Evolutionary conservation across 2,888 invertebrate species (phyloP), one percentile per base, ranked within the genome.

Genomic region (Plebejus argus): DNA sequence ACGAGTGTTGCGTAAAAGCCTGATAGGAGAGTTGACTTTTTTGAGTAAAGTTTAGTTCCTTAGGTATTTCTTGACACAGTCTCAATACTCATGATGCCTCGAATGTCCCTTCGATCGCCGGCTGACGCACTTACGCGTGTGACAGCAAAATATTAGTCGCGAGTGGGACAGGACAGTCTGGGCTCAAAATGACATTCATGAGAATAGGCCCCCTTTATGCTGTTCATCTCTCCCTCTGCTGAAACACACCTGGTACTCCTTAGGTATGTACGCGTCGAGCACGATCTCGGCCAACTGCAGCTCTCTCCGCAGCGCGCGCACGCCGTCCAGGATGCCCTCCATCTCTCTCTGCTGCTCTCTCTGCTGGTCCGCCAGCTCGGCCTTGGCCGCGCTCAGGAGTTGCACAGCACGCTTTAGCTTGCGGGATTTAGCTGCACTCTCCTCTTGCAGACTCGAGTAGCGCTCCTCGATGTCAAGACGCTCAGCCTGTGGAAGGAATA

Each of bases 341-440:
- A 99, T 98, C 93, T 99, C 99, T 70, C 99, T 93, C 93, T 99
- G 99, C 87, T 99, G 99, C 85, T 99, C 99, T 80, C 98, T 96
- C 86, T 98, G 98, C 83, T 98, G 96, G 90, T 98, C 98, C 0
- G 97, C 96, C 79, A 98, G 91, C 87, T 98, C 98, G 0, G 97
- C 97, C 87, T 97, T 97, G 0, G 97, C 97, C 0, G 97, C 97
- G 94, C 98, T 97, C 70, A 99, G 94, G 92, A 98, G 96, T 76
- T 97, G 96, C 88, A 98, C 98, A 0, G 98, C 97, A 81, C 98
- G 97, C 85, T 98, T 97, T 77, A 99, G 95, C 88, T 99, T 99
- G 84, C 98, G 97, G 0, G 98, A 98, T 86, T 99, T 97, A 0
- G 98, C 99, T 0, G 97, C 95, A 81, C 98, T 98, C 89, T 99